phyloP scores from a whole-genome alignment of 2,888 invertebrate species.

The Oscheius onirici region DNA sequence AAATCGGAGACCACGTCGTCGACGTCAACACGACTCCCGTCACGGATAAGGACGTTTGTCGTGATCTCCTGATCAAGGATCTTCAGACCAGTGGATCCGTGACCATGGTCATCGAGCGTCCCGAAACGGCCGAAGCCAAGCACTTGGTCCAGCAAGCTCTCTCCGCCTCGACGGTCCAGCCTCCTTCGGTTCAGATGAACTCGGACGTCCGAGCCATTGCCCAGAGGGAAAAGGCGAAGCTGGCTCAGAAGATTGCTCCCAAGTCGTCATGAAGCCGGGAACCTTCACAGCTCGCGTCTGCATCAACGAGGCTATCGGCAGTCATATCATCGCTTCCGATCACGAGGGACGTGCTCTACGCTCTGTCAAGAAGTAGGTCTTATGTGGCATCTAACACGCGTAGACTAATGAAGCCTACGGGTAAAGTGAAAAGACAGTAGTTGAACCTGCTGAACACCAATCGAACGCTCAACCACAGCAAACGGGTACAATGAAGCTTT shows the following conservation, averaged over 20 bases:
- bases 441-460: no score
- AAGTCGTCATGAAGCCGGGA: slow-evolving; percentile 6
- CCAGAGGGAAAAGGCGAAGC: slow-evolving; percentile 21
- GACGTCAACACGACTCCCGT: slow-evolving; percentile 7
- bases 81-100: slow-evolving; percentile 43
- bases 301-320: slow-evolving; percentile 13
- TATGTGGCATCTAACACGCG: no score
- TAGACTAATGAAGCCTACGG: no score
- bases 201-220: slow-evolving; percentile 47
- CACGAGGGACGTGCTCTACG: slow-evolving; percentile 50
- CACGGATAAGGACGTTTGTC: slow-evolving; percentile 30
- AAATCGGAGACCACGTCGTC: slow-evolving; percentile 18
- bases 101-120: slow-evolving; percentile 51
- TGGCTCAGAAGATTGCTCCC: slow-evolving; percentile 14
- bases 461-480: no score
- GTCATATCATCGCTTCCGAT: slow-evolving; percentile 45
- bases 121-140: slow-evolving; percentile 52
- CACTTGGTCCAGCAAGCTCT: slow-evolving; percentile 36
- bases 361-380: slow-evolving; percentile 46
- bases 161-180: slow-evolving; percentile 31
- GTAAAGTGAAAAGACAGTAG: no score
- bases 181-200: slow-evolving; percentile 52
- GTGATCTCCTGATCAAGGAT: slow-evolving; percentile 30
- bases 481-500: no score
- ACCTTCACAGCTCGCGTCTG: not conserved